Conservation (phyloP, 1,140 invertebrate species). For the Pseudomyrmex cubaensis region DNA sequence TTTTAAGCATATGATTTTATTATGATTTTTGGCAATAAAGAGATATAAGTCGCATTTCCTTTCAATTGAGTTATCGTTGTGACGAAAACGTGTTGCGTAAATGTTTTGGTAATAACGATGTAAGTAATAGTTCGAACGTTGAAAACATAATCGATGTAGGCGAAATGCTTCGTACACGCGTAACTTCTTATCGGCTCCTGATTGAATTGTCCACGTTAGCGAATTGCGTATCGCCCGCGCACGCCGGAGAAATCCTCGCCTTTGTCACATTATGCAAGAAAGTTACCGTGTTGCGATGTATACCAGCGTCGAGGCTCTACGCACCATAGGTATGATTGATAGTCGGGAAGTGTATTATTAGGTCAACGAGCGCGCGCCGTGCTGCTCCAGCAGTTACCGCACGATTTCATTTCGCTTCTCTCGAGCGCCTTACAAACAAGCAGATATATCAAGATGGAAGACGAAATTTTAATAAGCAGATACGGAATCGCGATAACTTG, state of each 20-base stretch:
- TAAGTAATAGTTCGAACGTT: slow-evolving; percentile 10
- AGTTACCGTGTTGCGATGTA: slow-evolving; percentile 48
- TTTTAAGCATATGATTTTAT: background rate
- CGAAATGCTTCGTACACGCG: slow-evolving; percentile 19
- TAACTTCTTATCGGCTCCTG: slow-evolving; percentile 51
- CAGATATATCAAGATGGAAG: slow-evolving; percentile 3
- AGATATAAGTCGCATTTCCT: background rate
- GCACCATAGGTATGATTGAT: slow-evolving; percentile 56
- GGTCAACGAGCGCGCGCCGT: slow-evolving; percentile 38
- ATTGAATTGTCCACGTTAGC: slow-evolving; percentile 71
- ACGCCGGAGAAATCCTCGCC: slow-evolving; percentile 46
- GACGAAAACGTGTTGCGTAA: background rate
- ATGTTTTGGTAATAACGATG: slow-evolving; percentile 5
- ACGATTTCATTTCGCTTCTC: slow-evolving; percentile 49
- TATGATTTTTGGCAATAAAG: background rate
- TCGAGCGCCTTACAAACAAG: slow-evolving; percentile 20
- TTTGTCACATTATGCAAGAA: slow-evolving; percentile 67
- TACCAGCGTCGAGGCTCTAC: slow-evolving; percentile 35
- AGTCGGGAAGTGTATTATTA: slow-evolving; percentile 59
- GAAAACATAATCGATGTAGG: slow-evolving; percentile 38
- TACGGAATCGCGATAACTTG: slow-evolving; percentile 32
- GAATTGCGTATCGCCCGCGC: slow-evolving; percentile 46
- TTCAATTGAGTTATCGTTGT: background rate
- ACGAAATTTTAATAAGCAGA: slow-evolving; percentile 18
- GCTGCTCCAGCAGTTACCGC: slow-evolving; percentile 3